Evolutionary conservation across 1,140 invertebrate genomes (phyloP), one percentile per base, ranked within the genome.

Genomic region (Heterodera schachtii): DNA sequence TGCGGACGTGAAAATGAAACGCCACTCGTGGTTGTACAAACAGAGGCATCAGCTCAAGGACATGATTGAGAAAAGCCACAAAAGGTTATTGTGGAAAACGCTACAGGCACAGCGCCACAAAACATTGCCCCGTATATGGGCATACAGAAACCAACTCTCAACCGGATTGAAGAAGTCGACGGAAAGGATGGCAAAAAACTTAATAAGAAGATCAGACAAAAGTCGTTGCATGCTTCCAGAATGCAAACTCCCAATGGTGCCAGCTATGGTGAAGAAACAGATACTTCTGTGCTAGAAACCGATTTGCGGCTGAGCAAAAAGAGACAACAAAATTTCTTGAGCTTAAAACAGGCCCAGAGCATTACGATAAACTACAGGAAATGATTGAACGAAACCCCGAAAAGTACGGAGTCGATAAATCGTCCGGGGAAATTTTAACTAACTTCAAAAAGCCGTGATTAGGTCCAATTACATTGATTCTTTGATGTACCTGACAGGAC

Each of bases 111-210:
- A 19, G 31, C 31, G 31, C 31, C 31, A 31, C 67, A 8, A 69
- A 69, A 69, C 67, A 46, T 44, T 8, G 41, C 74, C 3, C 74
- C 74, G 4, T 75, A 75, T 44, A 43, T 75, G 57, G 57, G 43
- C 31, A 75, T 49, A 57, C 31, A 43, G 3, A 6, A 57, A n/a
- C 41, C 60, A 44, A n/a, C 5, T 3, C 41, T 6, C 13, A 43
- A 75, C 31, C 0, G 1, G 31, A 0, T 31, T 31, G 31, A 31
- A 31, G 31, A 31, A 31, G 0, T 31, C 0, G 1, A 31, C 31
- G 31, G 31, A 2, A 1, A 52, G 7, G 78, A 21, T 6, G 78
- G 79, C 41, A 11, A 81, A 57, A 44, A 84, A 75, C 5, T 81
- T 3, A 82, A 43, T 16, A 21, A 66, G n/a, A 31, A 16, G 21